Evolutionary conservation across 2,888 invertebrate genomes (phyloP), one percentile per base, ranked within the genome.

Genomic region (Coleophora deauratella): DNA sequence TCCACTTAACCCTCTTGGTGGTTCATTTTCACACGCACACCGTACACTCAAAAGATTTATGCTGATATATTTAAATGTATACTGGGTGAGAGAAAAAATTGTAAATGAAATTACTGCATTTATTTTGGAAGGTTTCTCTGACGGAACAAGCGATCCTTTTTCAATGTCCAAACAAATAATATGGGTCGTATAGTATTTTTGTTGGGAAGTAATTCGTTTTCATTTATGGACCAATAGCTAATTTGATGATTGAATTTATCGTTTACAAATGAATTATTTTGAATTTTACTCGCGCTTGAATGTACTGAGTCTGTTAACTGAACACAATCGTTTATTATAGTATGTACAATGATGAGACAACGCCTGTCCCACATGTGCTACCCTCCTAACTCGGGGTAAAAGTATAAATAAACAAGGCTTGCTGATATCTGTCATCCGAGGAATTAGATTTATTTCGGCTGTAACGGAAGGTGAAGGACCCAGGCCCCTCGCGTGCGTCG

Each of bases 391-490:
- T 60, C 58, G 56, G 73, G 73, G 72, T 73, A 72, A 80, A 80
- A 78, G 72, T 82, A 85, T 80, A 84, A 82, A 85, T 85, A 85
- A 81, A 84, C 81, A 76, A 78, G 75, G 68, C 78, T 81, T 76
- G 78, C 84, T 81, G 85, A 81, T 85, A 82, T 81, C 81, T 82
- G 82, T 84, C 85, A 85, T 81, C 77, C 73, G 56, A 78, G 55
- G 80, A 75, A 79, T 82, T 80, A 81, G 79, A 84, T 84, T 84
- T 80, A 84, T 84, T 79, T 81, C 76, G 66, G 75, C 72, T 72
- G 63, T 63, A 59, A 62, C 73, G 70, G 75, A 80, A 81, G 81
- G 74, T 79, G 76, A 78, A 80, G 66, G 77, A 76, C 77, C 79
- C 66, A 57, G 52, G 59, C 70, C 78, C 74, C 72, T 59, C 61